Conservation (phyloP, 2,113 vertebrate genomes). For the Dicentrarchus labrax region DNA sequence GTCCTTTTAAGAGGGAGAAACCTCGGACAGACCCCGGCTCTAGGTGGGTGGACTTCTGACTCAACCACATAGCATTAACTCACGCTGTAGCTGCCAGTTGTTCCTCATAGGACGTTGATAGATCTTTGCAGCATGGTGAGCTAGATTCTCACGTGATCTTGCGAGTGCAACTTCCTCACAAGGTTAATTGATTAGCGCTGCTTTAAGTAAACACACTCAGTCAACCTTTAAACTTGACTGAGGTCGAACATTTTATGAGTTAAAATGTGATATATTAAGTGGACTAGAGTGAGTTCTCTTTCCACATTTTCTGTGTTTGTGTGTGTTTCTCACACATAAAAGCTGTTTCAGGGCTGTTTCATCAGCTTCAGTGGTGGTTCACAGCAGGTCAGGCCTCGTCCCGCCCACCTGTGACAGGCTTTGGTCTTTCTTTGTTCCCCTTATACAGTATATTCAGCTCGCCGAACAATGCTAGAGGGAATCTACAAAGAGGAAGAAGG, state of each 20-base stretch:
- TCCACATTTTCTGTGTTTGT: constrained; percentile 25
- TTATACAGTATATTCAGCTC: constrained; percentile 4
- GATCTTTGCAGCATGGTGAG: not conserved
- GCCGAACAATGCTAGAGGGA: not conserved
- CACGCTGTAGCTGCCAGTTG: too few species aligned
- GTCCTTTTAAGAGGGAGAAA: too few species aligned
- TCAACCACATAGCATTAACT: too few species aligned
- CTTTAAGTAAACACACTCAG: not conserved
- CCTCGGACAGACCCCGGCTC: too few species aligned
- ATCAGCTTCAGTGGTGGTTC: constrained; percentile 42
- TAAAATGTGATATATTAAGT: not conserved
- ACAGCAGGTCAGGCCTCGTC: constrained; percentile 16
- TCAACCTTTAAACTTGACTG: not conserved
- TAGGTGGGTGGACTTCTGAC: too few species aligned
- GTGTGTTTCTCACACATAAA: constrained; percentile 21
- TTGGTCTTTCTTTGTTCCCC: not conserved
- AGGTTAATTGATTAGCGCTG: not conserved
- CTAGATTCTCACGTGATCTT: too few species aligned
- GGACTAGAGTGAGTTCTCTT: not conserved
- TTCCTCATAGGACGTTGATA: not conserved
- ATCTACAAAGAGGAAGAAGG: not conserved
- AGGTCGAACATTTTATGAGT: not conserved
- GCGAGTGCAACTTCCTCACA: too few species aligned
- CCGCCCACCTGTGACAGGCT: constrained; percentile 6
- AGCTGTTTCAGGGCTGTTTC: constrained; percentile 59